phyloP scores from a whole-genome alignment of 1,140 invertebrate genomes.

The Onthophagus taurus region DNA sequence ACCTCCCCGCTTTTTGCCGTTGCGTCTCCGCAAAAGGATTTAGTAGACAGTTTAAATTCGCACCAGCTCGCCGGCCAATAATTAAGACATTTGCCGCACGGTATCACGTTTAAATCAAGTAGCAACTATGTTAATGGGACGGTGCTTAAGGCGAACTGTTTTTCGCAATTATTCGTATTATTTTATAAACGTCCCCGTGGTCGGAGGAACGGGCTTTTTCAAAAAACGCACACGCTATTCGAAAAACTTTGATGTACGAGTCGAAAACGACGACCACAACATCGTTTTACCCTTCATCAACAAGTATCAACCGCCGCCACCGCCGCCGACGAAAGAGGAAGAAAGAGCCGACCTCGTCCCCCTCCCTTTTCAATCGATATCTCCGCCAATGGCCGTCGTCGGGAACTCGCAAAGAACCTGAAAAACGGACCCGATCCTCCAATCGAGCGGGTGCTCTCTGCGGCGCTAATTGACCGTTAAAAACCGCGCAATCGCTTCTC shows the following conservation, averaged over 20 bases:
- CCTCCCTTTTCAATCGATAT: too few relatives aligned
- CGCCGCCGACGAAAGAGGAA: too few relatives aligned
- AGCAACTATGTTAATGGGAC: slow-evolving; percentile 35
- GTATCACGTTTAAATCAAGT: slow-evolving; percentile 36
- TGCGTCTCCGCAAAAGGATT: slow-evolving; percentile 33
- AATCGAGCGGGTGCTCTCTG: too few relatives aligned
- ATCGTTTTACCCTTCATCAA: too few relatives aligned
- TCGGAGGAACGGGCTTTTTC: slow-evolving; percentile 15
- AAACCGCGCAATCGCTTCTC: too few relatives aligned
- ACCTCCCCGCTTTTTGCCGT: slow-evolving; percentile 31
- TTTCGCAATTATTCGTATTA: slow-evolving; percentile 27
- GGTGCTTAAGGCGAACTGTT: slow-evolving; percentile 28
- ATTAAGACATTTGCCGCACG: slow-evolving; percentile 37
- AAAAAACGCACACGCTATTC: slow-evolving; percentile 16
- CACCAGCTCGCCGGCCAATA: slow-evolving; percentile 31
- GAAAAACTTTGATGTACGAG: slow-evolving; percentile 25
- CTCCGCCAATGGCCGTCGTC: too few relatives aligned
- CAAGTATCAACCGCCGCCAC: too few relatives aligned
- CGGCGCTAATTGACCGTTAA: too few relatives aligned
- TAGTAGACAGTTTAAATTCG: slow-evolving; percentile 37
- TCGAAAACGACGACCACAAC: too few relatives aligned
- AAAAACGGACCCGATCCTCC: too few relatives aligned
- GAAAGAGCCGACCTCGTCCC: too few relatives aligned
- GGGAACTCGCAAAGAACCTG: too few relatives aligned
- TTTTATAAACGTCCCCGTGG: slow-evolving; percentile 25